Evolutionary conservation across 2,888 invertebrate species (phyloP), one percentile per base, ranked within the genome.

Genomic region (Watsonalla cultraria): DNA sequence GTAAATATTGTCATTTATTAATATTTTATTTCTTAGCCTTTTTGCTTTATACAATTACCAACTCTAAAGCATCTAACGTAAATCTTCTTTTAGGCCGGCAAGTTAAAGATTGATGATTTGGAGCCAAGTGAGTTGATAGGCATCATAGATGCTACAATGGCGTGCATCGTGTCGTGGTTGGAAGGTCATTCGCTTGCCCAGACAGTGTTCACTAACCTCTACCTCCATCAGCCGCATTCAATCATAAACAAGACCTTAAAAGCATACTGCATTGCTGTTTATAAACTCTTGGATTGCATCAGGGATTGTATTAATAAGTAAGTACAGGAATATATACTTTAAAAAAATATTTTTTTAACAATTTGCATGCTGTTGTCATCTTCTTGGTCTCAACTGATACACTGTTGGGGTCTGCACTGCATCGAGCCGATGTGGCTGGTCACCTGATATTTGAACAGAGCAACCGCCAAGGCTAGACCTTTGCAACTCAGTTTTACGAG

Each of bases 141-240:
- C 39, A 95, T 99, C 42, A 97, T 99, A 68, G 99, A 99, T 91
- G 96, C 97, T 0, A 96, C 98, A 6, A 93, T 97, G 75, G 95
- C 98, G 0, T 98, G 98, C 78, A 92, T 99, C 67, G 98, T 98
- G 0, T 98, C 99, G 0, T 99, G 99, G 99, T 83, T 99, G 13
- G 99, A 99, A 84, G 99, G 99, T 0, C 97, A 98, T 77, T 98
- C 97, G 0, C 92, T 99, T 63, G 98, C 98, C 6, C 99, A 99
- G 90, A 99, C 99, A 1, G 96, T 99, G 7, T 98, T 99, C 79
- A 99, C 98, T 34, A 98, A 98, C 82, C 92, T 99, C 33, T 99
- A 99, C 80, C 90, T 98, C 45, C 98, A 99, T 81, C 95, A 97
- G 64, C 98, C 98, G 0, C 93, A 95, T 70, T 92, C 94, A 58